phyloP scores from a whole-genome alignment of 23 tunicate species.

The Trididemnum nubilum region DNA sequence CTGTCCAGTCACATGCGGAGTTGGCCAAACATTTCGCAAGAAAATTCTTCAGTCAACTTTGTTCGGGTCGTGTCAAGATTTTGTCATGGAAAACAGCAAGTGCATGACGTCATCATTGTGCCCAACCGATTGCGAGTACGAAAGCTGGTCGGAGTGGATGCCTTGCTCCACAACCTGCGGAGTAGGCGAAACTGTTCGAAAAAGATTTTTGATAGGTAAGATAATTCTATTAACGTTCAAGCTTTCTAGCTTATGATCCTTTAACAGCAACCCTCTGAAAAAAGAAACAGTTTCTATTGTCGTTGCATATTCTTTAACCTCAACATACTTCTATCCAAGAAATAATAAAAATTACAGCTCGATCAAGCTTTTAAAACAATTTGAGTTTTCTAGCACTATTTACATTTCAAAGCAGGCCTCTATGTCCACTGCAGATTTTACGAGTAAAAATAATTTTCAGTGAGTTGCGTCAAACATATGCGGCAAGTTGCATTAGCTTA shows the following conservation, averaged over 20 bases:
- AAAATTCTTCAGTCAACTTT: slow-evolving; percentile 30
- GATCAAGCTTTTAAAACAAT: too few relatives aligned
- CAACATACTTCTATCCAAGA: too few relatives aligned
- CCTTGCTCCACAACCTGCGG: slow-evolving; percentile 81
- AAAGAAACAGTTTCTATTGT: too few relatives aligned
- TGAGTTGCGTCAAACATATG: too few relatives aligned
- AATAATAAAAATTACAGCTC: too few relatives aligned
- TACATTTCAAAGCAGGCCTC: too few relatives aligned
- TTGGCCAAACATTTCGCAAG: slow-evolving; percentile 70
- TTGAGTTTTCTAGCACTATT: too few relatives aligned
- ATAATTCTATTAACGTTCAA: not conserved
- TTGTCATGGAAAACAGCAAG: slow-evolving; percentile 77
- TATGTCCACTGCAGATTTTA: too few relatives aligned
- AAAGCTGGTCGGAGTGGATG: slow-evolving; percentile 88
- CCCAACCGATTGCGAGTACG: slow-evolving; percentile 44
- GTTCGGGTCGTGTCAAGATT: slow-evolving; percentile 35
- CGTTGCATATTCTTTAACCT: too few relatives aligned
- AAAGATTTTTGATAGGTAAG: slow-evolving; percentile 54
- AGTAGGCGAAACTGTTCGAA: slow-evolving; percentile 60
- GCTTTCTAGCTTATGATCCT: too few relatives aligned
- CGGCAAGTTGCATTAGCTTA: too few relatives aligned
- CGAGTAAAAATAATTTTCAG: too few relatives aligned
- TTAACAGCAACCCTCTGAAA: not conserved
- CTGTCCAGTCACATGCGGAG: slow-evolving; percentile 80
- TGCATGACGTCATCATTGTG: slow-evolving; percentile 93